Conservation (phyloP, 1,140 invertebrate species). For the Panagrolaimus sp. region DNA sequence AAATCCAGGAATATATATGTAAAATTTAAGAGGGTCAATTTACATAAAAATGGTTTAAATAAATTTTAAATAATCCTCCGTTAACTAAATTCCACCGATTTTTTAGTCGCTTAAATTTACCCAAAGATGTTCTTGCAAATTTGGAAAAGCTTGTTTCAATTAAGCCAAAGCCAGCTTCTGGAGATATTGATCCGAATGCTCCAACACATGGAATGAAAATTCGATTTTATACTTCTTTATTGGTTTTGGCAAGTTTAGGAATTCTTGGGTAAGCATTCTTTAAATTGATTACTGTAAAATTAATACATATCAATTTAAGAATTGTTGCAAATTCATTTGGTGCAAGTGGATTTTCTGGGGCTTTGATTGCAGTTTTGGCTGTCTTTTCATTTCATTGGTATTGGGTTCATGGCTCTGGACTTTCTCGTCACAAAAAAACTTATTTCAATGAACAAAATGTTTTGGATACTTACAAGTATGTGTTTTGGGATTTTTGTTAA, state of each 20-base stretch:
- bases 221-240: slow-evolving; percentile 18
- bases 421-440: background rate
- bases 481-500: too few relatives aligned
- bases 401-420: background rate
- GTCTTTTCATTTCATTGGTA: background rate
- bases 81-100: too few relatives aligned
- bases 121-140: slow-evolving; percentile 15
- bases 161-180: background rate
- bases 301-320: slow-evolving; percentile 13
- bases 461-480: slow-evolving; percentile 23
- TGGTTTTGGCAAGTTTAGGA: background rate
- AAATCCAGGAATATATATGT: too few relatives aligned
- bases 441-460: slow-evolving; percentile 23
- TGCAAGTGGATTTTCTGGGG: background rate
- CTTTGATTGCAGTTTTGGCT: background rate
- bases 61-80: too few relatives aligned
- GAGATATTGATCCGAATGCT: background rate
- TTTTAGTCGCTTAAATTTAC: slow-evolving; percentile 18
- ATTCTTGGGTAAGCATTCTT: too few relatives aligned
- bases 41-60: too few relatives aligned
- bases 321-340: background rate
- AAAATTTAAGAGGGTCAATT: too few relatives aligned
- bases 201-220: slow-evolving; percentile 12
- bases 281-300: too few relatives aligned
- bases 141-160: slow-evolving; percentile 11